A percentile compares a stretch with the other conserved stretches of the same genome.
Conservation (phyloP, 2,888 invertebrate genomes). For the Patella pellucida region DNA sequence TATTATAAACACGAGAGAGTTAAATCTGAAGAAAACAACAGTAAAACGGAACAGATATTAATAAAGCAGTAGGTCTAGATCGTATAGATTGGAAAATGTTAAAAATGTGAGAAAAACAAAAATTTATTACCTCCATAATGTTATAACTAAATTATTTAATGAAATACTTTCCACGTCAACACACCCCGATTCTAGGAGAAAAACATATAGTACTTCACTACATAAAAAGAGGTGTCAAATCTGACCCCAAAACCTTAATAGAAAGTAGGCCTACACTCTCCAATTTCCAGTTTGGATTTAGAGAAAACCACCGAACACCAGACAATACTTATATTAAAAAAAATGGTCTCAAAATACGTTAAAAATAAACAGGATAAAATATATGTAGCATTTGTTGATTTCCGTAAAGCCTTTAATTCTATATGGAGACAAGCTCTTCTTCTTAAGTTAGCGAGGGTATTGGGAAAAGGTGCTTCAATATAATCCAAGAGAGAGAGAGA, state of each 20-base stretch:
- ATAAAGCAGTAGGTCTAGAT: slow-evolving; percentile 2
- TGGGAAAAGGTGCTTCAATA: neutral
- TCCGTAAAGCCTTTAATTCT: neutral
- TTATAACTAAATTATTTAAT: slow-evolving; percentile 3
- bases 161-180: neutral
- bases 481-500: neutral
- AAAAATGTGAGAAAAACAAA: neutral
- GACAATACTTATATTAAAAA: neutral
- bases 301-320: neutral
- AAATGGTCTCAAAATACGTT: neutral
- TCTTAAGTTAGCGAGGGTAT: neutral
- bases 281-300: neutral
- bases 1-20: neutral
- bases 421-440: neutral
- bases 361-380: neutral
- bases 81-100: neutral
- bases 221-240: neutral
- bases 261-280: neutral
- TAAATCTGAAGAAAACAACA: neutral
- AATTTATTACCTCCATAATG: neutral
- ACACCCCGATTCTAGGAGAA: neutral
- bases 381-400: slow-evolving; percentile 1
- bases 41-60: neutral
- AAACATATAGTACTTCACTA: neutral
- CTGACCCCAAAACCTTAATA: neutral